Percentiles rank a stretch among this genome's conserved stretches.
phyloP scores from a whole-genome alignment of 1,140 invertebrate genomes.

The Subanguina moxae region DNA sequence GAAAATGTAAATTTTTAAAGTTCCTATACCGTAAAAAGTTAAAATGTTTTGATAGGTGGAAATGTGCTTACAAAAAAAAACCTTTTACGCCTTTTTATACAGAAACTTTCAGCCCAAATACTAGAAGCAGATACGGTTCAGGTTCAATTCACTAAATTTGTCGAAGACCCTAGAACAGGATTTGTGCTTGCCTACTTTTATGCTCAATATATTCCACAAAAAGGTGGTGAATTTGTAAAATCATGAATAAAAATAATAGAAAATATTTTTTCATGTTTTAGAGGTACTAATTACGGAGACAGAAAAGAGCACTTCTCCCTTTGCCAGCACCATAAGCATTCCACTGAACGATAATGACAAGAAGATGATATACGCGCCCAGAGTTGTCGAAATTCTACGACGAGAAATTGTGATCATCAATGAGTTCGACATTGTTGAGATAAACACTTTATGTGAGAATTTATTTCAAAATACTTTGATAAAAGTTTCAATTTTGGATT shows the following conservation, averaged over 20 bases:
- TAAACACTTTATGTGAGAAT: not conserved
- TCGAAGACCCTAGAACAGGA: not conserved
- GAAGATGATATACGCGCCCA: not conserved
- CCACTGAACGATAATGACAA: not conserved
- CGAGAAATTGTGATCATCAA: conserved; percentile 1
- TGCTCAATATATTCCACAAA: not conserved
- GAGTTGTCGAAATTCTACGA: not conserved
- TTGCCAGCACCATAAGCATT: not conserved
- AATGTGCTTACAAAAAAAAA: no score
- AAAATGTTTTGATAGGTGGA: no score
- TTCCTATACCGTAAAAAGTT: no score
- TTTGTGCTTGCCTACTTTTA: not conserved
- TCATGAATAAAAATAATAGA: no score
- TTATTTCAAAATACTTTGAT: not conserved
- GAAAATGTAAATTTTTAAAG: no score
- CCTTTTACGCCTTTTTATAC: no score
- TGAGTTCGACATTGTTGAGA: not conserved
- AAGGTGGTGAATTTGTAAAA: not conserved
- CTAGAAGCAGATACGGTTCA: not conserved
- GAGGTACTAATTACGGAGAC: no score
- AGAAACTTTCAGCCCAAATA: not conserved
- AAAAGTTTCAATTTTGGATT: not conserved
- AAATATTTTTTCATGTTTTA: no score
- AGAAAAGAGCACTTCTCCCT: not conserved
- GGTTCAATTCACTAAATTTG: not conserved